Evolutionary conservation across 2,113 vertebrate species (phyloP), one percentile per base, ranked within the genome.

Genomic region (Laticauda colubrina): DNA sequence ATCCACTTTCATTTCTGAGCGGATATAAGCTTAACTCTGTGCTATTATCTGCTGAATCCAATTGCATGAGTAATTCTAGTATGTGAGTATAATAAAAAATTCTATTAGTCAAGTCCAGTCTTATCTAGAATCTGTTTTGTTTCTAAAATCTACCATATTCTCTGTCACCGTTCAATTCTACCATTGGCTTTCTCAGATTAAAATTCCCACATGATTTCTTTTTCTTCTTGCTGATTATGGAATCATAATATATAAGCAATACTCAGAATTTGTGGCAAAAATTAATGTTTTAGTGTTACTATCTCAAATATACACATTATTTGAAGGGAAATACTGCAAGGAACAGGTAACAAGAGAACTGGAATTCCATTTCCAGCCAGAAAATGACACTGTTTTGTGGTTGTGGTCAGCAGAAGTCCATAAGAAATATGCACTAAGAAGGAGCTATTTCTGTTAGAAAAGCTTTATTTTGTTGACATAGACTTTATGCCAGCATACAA

Each of bases 301-400:
- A 57, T 94, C 95, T 96, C 94, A 96, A 93, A 96, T 93, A 91
- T 94, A 92, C 88, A 94, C 91, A 92, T 91, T 43, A 0, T 93
- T 96, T 21, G 1, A 96, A 89, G 45, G 90, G 93, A 90, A 86
- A 95, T 94, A 56, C 92, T 95, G 95, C 94, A 96, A 96, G 91
- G 69, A 91, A 94, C 93, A 93, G 93, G 95, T 94, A 96, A 91
- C 91, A 93, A 93, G 92, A 95, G 92, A 93, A 94, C 89, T 95
- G 86, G 86, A 87, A 96, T 96, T 96, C 95, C 92, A 87, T 96
- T 96, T 96, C 95, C 91, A 95, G 92, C 92, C 95, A 94, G 94
- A 94, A 93, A 93, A 86, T 93, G 95, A 95, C 91, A 96, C 45
- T 96, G 94, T 92, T 95, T 97, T 91, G 56, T 92, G 95, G 93